Evolutionary conservation across 2,113 vertebrate species (phyloP).

Genomic region (Chamaetylas fuelleborni): DNA sequence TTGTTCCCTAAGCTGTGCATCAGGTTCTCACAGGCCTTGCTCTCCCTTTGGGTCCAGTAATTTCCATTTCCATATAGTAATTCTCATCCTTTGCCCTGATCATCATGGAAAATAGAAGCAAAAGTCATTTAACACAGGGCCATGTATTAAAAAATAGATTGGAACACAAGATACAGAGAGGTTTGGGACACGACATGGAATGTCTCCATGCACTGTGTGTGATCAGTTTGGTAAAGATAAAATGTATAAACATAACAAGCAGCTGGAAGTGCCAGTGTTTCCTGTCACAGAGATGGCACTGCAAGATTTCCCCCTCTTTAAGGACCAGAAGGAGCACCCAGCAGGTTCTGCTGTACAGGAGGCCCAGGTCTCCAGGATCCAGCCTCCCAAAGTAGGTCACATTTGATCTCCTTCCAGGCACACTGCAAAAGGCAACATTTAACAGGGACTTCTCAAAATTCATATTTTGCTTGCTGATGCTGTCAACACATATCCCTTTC

Average conservation of each 20-base stretch:
- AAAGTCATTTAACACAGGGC: neutral
- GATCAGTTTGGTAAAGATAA: neutral
- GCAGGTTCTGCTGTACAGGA: neutral
- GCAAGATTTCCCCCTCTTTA: neutral
- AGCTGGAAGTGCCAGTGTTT: neutral
- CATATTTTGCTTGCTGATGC: neutral
- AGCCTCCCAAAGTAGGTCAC: slow-evolving; percentile 11
- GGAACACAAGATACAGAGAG: neutral
- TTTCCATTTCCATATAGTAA: neutral
- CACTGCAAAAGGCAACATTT: neutral
- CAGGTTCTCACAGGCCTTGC: neutral
- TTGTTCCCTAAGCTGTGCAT: neutral
- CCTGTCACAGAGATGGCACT: neutral
- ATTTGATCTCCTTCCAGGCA: neutral
- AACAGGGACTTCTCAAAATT: neutral
- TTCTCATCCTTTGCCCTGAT: neutral
- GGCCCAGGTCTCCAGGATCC: neutral
- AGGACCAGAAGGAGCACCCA: neutral
- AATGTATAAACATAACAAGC: neutral
- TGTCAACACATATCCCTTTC: neutral
- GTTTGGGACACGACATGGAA: neutral
- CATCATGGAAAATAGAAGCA: neutral
- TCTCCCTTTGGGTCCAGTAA: neutral
- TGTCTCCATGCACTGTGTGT: neutral
- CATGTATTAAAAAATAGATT: neutral